Conservation (phyloP, 1,140 invertebrate genomes). For the Cheumatopsyche charites region DNA sequence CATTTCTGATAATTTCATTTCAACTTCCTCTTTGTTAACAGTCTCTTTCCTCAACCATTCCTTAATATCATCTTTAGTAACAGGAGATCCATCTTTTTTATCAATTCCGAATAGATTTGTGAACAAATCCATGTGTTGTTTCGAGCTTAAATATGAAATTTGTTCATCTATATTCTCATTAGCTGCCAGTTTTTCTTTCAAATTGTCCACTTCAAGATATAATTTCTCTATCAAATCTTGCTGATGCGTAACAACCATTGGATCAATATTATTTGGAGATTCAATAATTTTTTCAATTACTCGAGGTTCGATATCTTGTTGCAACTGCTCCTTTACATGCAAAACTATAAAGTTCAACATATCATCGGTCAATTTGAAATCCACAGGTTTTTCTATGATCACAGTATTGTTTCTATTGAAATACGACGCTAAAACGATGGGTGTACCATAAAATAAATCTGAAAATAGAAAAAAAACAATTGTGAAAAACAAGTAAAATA, state of each 20-base stretch:
- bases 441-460: slow-evolving; percentile 19
- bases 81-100: slow-evolving; percentile 36
- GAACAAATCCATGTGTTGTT: slow-evolving; percentile 49
- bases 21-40: slow-evolving; percentile 59
- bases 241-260: slow-evolving; percentile 46
- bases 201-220: slow-evolving; percentile 55
- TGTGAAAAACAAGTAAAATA: not conserved
- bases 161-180: slow-evolving; percentile 52
- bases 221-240: slow-evolving; percentile 54
- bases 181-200: slow-evolving; percentile 55
- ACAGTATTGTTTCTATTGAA: slow-evolving; percentile 2
- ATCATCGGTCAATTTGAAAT: slow-evolving; percentile 50
- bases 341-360: slow-evolving; percentile 54
- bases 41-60: slow-evolving; percentile 58
- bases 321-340: slow-evolving; percentile 50
- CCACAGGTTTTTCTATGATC: slow-evolving; percentile 30
- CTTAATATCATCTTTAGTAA: slow-evolving; percentile 56
- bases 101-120: slow-evolving; percentile 50
- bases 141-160: slow-evolving; percentile 34
- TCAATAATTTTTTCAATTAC: slow-evolving; percentile 54
- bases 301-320: slow-evolving; percentile 48
- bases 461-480: slow-evolving; percentile 14
- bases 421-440: not conserved
- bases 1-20: slow-evolving; percentile 53
- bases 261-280: slow-evolving; percentile 49